A percentile compares a stretch with the other conserved stretches of the same genome.
Conservation (phyloP, 2,113 vertebrate genomes). For the Hemibagrus wyckioides region DNA sequence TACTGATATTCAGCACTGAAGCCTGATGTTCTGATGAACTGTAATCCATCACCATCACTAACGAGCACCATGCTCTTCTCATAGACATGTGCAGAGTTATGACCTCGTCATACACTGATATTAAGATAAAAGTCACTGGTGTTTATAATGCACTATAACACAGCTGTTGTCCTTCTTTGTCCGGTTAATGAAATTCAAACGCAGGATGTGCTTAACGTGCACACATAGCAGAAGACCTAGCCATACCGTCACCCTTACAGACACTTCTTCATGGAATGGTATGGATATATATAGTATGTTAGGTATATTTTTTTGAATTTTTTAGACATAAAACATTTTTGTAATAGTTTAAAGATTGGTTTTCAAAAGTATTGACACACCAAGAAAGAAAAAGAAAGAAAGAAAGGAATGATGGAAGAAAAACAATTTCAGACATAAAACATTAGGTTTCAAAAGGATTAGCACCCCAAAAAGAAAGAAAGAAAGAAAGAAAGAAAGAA, state of each 20-base stretch:
- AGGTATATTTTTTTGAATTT: too few species aligned
- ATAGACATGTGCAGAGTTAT: not conserved
- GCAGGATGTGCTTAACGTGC: too few species aligned
- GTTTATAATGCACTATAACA: not conserved
- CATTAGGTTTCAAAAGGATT: not conserved
- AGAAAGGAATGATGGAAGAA: too few species aligned
- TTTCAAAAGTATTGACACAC: too few species aligned
- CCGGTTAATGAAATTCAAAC: not conserved
- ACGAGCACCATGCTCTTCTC: not conserved
- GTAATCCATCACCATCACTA: not conserved
- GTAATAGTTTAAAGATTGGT: too few species aligned
- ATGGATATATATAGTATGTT: not conserved
- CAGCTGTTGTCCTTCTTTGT: not conserved
- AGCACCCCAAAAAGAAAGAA: not conserved
- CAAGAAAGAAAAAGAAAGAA: too few species aligned
- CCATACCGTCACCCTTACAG: not conserved
- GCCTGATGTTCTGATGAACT: not conserved
- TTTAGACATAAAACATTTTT: too few species aligned
- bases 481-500: too few species aligned
- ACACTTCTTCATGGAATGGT: not conserved
- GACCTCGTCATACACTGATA: not conserved
- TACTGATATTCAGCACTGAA: not conserved
- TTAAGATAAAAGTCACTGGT: not conserved
- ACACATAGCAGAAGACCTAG: not conserved
- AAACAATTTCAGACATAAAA: too few species aligned